Conservation (phyloP, 1,140 invertebrate species). For the Leptopilina clavipes region DNA sequence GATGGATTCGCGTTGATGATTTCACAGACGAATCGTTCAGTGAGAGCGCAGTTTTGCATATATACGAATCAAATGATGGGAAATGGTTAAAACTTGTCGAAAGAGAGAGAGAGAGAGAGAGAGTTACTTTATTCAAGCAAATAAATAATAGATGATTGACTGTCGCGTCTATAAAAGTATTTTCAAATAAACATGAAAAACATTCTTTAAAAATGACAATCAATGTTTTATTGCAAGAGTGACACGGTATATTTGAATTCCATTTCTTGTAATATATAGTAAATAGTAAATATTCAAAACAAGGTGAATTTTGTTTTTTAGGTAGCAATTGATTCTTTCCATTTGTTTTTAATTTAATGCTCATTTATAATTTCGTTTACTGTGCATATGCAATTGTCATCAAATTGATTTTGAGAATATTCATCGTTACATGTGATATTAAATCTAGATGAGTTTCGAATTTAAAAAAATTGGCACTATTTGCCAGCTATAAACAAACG, state of each 20-base stretch:
- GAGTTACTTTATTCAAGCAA: slow-evolving; percentile 6
- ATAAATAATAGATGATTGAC: slow-evolving; percentile 13
- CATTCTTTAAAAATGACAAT: too few relatives aligned
- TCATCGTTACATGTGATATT: neutral
- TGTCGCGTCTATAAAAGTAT: neutral
- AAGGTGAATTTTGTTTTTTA: too few relatives aligned
- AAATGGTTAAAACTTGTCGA: slow-evolving; percentile 21
- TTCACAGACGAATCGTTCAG: slow-evolving; percentile 5
- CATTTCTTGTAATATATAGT: too few relatives aligned
- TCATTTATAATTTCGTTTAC: neutral
- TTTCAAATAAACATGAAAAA: neutral
- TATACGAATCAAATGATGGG: neutral
- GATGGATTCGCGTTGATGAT: slow-evolving; percentile 15
- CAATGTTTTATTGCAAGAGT: too few relatives aligned
- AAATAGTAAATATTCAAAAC: too few relatives aligned
- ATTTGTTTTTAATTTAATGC: too few relatives aligned
- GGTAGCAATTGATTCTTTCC: too few relatives aligned
- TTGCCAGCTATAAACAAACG: slow-evolving; percentile 14
- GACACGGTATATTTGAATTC: too few relatives aligned
- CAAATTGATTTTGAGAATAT: neutral
- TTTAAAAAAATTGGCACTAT: slow-evolving; percentile 45
- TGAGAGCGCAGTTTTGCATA: slow-evolving; percentile 15
- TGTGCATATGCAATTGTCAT: neutral
- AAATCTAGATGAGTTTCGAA: slow-evolving; percentile 6
- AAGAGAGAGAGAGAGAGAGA: neutral